Percentiles rank a stretch among this genome's conserved stretches.
Evolutionary conservation across 2,888 invertebrate genomes (phyloP).

Genomic region (Dichetophora obliterata): DNA sequence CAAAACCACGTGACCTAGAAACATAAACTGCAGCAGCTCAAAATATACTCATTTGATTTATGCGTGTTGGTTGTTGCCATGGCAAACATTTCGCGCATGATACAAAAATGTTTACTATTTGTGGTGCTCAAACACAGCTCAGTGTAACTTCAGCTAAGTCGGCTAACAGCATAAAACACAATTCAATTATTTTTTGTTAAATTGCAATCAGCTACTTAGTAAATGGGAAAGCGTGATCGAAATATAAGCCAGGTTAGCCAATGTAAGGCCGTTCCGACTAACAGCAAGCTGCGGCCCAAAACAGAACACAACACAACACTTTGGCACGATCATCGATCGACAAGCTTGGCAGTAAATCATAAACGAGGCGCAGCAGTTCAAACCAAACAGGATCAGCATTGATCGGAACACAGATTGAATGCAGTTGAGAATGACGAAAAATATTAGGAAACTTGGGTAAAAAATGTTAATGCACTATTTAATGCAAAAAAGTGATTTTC

Average conservation of each 20-base stretch:
- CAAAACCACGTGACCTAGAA: not conserved
- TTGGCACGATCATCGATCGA: conserved; percentile 34
- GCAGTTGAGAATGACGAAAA: not conserved
- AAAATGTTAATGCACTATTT: too few species aligned
- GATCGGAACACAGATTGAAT: not conserved
- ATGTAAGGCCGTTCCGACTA: not conserved
- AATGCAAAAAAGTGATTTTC: too few species aligned
- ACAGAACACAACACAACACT: not conserved
- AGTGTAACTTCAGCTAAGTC: not conserved
- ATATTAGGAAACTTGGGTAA: not conserved
- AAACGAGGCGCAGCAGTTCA: conserved; percentile 40
- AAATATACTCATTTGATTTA: conserved; percentile 22
- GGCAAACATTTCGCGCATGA: not conserved
- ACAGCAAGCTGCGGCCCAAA: not conserved
- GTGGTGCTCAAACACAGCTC: not conserved
- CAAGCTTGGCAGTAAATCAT: conserved; percentile 47
- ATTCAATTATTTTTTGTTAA: conserved; percentile 39
- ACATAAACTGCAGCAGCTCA: conserved; percentile 6
- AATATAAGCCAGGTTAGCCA: conserved; percentile 9
- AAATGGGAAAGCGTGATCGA: conserved; percentile 37
- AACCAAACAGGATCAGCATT: conserved; percentile 24
- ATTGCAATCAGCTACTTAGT: conserved; percentile 37
- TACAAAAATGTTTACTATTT: not conserved
- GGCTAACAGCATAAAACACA: conserved; percentile 1
- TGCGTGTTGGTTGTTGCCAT: not conserved